phyloP scores from a whole-genome alignment of 2,797 vertebrate genomes.

The Acipenser transmontanus region DNA sequence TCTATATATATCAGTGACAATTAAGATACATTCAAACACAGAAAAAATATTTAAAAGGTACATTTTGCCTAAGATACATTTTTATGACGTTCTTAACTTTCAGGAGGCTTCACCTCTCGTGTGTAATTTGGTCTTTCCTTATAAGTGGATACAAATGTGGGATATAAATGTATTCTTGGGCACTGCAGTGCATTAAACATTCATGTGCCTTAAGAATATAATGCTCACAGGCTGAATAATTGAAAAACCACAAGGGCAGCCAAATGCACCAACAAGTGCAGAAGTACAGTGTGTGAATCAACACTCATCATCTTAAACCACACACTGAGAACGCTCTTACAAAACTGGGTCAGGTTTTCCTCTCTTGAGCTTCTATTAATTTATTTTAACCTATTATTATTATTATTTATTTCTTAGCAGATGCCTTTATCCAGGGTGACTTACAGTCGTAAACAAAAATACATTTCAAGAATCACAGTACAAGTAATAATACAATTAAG shows the following conservation, averaged over 20 bases:
- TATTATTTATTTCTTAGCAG: too few relatives aligned
- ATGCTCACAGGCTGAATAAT: slow-evolving; percentile 51
- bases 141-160: slow-evolving; percentile 14
- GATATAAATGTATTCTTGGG: slow-evolving; percentile 24
- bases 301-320: slow-evolving; percentile 20
- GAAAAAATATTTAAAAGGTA: too few relatives aligned
- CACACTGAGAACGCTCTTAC: slow-evolving; percentile 16
- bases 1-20: too few relatives aligned
- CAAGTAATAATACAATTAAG: too few relatives aligned
- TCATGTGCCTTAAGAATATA: slow-evolving; percentile 55
- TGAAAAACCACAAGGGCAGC: slow-evolving; percentile 38
- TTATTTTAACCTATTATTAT: too few relatives aligned
- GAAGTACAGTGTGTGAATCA: slow-evolving; percentile 14
- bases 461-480: too few relatives aligned
- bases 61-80: too few relatives aligned
- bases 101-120: background rate
- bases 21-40: too few relatives aligned
- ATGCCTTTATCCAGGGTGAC: too few relatives aligned
- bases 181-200: slow-evolving; percentile 59
- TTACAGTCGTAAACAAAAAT: too few relatives aligned
- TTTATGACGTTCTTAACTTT: background rate
- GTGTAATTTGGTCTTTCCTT: background rate
- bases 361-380: background rate
- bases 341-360: slow-evolving; percentile 25
- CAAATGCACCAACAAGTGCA: slow-evolving; percentile 29